phyloP scores from a whole-genome alignment of 2,888 invertebrate species.

The Acrocera orbiculus region DNA sequence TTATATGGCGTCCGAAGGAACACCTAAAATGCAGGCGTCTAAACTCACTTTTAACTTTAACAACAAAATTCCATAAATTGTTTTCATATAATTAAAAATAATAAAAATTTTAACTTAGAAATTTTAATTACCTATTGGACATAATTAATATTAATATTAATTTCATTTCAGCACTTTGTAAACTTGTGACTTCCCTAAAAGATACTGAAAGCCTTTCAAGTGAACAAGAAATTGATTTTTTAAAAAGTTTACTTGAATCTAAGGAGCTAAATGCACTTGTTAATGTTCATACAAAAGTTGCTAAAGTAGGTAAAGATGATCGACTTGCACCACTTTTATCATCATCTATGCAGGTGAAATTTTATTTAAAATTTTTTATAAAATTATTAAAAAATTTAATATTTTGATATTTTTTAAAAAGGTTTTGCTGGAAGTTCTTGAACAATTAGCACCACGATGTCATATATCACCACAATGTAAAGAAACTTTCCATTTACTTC shows the following conservation, averaged over 20 bases:
- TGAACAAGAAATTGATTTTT: constrained; percentile 73
- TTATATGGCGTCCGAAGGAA: too few relatives aligned
- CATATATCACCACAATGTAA: constrained; percentile 54
- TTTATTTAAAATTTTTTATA: not conserved
- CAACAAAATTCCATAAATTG: not conserved
- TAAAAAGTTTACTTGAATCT: constrained; percentile 67
- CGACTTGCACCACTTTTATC: constrained; percentile 69
- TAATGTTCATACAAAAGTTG: constrained; percentile 78
- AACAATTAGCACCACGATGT: constrained; percentile 50
- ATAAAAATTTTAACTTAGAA: not conserved
- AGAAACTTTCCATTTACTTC: constrained; percentile 62
- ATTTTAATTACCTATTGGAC: not conserved
- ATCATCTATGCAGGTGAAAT: constrained; percentile 41
- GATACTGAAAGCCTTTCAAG: constrained; percentile 57
- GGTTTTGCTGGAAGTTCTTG: constrained; percentile 62
- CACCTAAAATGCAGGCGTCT: too few relatives aligned
- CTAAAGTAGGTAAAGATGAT: constrained; percentile 67
- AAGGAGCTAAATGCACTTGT: constrained; percentile 79
- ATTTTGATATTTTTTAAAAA: constrained; percentile 23
- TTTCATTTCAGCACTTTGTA: constrained; percentile 60
- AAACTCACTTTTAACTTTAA: not conserved
- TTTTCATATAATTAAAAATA: not conserved
- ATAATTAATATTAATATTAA: too few relatives aligned
- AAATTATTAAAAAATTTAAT: not conserved
- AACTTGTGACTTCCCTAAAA: constrained; percentile 63